A percentile compares a stretch with the other conserved stretches of the same genome.
phyloP scores from a whole-genome alignment of 2,113 vertebrate species.

The Buteo buteo region DNA sequence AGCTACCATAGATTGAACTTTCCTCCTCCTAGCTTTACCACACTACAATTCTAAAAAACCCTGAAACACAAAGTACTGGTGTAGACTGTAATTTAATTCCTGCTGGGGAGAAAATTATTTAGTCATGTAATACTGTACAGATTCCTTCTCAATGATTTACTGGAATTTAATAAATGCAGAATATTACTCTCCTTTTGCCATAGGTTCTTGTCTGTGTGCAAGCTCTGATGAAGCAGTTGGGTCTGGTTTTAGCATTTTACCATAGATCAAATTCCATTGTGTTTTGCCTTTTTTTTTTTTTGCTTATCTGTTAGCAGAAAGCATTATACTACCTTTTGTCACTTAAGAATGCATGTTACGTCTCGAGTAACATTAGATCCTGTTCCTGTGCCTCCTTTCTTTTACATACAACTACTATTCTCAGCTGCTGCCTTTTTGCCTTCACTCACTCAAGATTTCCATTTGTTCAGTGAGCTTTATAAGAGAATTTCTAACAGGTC shows the following conservation, averaged over 20 bases:
- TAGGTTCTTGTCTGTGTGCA: neutral
- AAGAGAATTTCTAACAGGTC: neutral
- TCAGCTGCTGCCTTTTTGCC: neutral
- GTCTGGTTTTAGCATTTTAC: neutral
- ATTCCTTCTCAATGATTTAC: neutral
- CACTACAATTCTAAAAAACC: neutral
- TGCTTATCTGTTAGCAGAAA: neutral
- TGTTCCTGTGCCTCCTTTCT: neutral
- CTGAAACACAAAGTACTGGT: neutral
- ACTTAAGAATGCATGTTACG: neutral
- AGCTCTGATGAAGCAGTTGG: neutral
- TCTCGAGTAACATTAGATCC: neutral
- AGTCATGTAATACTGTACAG: neutral
- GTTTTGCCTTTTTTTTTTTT: neutral
- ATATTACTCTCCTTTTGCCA: neutral
- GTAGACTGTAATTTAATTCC: neutral
- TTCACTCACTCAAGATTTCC: neutral
- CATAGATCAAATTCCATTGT: neutral
- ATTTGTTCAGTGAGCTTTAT: neutral
- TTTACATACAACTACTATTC: neutral
- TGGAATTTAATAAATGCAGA: neutral
- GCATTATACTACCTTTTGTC: neutral
- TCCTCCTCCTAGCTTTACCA: neutral
- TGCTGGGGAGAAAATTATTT: neutral
- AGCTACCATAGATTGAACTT: neutral